These are phyloP conservation scores for Nasonia longicornis DNA, from an alignment of 1,140 invertebrate species.

Conservation along the genomic window DNA sequence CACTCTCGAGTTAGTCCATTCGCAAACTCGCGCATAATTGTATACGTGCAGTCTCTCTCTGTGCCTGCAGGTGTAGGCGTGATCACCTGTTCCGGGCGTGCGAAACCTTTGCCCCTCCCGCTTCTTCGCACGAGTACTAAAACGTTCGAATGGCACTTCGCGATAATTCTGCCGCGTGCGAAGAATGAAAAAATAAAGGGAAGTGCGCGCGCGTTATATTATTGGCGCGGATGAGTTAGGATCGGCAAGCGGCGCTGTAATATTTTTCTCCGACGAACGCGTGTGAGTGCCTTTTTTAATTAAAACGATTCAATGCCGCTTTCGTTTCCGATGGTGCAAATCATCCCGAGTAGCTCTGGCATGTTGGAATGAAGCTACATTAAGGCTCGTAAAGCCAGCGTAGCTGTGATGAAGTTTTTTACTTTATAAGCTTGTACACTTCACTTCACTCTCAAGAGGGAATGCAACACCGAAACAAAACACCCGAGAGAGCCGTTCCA, in stretches of 20 bases:
- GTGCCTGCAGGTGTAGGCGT: conserved; percentile 56
- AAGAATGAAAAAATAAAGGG: conserved; percentile 1
- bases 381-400: background rate
- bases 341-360: conserved; percentile 31
- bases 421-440: too few species aligned
- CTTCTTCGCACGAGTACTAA: conserved; percentile 29
- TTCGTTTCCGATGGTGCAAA: conserved; percentile 22
- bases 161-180: conserved; percentile 35
- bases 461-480: background rate
- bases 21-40: conserved; percentile 23
- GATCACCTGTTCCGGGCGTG: conserved; percentile 58
- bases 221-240: conserved; percentile 39
- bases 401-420: background rate
- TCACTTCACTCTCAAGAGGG: background rate
- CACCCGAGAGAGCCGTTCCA: background rate
- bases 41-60: conserved; percentile 2
- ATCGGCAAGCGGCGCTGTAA: background rate
- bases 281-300: conserved; percentile 41
- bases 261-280: conserved; percentile 26
- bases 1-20: conserved; percentile 9
- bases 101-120: conserved; percentile 48
- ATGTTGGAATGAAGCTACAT: conserved; percentile 25
- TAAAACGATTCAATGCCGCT: conserved; percentile 39
- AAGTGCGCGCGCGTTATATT: background rate
- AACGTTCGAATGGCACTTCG: conserved; percentile 46